Evolutionary conservation across 2,113 vertebrate genomes (phyloP).

Genomic region (Edolisoma coerulescens): DNA sequence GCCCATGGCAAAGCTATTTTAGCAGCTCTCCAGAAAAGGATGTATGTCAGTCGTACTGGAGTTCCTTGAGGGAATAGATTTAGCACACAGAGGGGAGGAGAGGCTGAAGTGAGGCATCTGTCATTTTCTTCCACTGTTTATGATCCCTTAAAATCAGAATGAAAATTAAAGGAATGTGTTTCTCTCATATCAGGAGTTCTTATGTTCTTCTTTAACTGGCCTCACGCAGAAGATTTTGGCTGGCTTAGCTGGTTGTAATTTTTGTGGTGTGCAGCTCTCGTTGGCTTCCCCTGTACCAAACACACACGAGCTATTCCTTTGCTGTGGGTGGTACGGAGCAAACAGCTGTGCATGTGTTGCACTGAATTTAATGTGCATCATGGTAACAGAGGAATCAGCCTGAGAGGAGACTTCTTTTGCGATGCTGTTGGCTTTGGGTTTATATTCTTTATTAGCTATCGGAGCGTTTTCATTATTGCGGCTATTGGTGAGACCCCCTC

Average conservation of each 20-base stretch:
- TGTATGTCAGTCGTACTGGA: neutral
- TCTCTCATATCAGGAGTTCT: neutral
- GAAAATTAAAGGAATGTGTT: constrained; percentile 12
- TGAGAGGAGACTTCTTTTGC: neutral
- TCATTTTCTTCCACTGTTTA: constrained; percentile 17
- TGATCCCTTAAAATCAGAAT: constrained; percentile 16
- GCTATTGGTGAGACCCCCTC: neutral
- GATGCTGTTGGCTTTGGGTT: constrained; percentile 24
- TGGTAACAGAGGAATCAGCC: neutral
- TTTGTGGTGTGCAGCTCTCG: neutral
- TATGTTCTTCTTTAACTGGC: neutral
- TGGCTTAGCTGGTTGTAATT: neutral
- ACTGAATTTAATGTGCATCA: constrained; percentile 1
- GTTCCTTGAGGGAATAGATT: constrained; percentile 44
- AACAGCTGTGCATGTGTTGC: neutral
- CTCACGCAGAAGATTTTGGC: neutral
- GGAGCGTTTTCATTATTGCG: neutral
- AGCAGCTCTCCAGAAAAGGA: constrained; percentile 26
- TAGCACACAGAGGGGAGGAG: constrained; percentile 22
- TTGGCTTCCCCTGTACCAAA: neutral
- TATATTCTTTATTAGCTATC: constrained; percentile 21
- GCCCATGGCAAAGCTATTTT: constrained; percentile 63
- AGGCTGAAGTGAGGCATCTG: constrained; percentile 22
- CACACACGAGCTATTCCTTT: neutral
- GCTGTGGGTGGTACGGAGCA: neutral